Evolutionary conservation across 2,888 invertebrate genomes (phyloP), one percentile per base, ranked within the genome.

Genomic region (Anoplius nigerrimus): DNA sequence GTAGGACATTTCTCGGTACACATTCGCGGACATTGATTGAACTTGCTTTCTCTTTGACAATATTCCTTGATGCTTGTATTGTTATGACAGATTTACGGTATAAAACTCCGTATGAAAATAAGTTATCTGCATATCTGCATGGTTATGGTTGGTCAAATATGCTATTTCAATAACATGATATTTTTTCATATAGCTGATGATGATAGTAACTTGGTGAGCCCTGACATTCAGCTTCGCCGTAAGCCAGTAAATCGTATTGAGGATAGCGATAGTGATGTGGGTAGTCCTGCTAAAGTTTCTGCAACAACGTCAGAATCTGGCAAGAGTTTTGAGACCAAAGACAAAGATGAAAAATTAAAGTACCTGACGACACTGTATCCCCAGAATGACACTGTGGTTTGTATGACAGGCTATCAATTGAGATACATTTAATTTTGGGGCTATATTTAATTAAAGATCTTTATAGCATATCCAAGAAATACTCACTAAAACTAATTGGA

Each of bases 361-460:
- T 93, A 92, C 86, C 91, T 93, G 88, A 88, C 91, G 72, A 91
- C 92, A 83, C 91, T 92, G 89, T 93, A 92, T 81, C 93, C 93
- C 4, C 90, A 91, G 64, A 89, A 92, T 76, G 91, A 92, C 72
- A 90, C 91, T 34, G 88, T 91, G 88, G 93, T 93, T 88, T 88
- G 89, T 86, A 69, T 27, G 21, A 21, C 15, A 1, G 6, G 20
- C 43, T 6, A 45, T 52, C 42, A 42, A 42, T 6, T 8, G 42
- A 8, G 42, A 42, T n/a, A n/a, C n/a, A 42, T 42, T 42, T 42
- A 8, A 6, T 48, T 11, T 2, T 48, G n/a, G 5, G 48, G 4
- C 8, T n/a, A 48, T n/a, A 42, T 18, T 48, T 45, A 45, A 54
- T 42, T 42, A 53, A 55, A 69, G 20, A 61, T 71, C 82, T 66